A percentile compares a stretch with the other conserved stretches of the same genome.
phyloP scores from a whole-genome alignment of 1,140 invertebrate genomes.

The Apis mellifera region DNA sequence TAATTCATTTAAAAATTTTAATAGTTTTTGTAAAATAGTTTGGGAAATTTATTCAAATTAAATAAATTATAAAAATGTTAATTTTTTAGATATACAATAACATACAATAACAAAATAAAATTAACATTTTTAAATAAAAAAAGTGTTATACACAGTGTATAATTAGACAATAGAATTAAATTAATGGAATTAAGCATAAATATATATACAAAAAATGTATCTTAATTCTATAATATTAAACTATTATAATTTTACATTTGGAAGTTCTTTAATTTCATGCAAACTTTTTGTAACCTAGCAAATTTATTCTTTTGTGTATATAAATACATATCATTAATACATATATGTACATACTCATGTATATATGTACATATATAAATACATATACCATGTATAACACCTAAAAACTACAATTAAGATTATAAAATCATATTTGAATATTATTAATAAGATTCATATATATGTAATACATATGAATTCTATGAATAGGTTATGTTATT shows the following conservation, averaged over 20 bases:
- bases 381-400: constrained; percentile 16
- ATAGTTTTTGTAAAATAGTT: background rate
- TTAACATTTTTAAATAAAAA: background rate
- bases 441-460: constrained; percentile 10
- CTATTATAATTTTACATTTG: constrained; percentile 9
- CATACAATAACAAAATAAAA: background rate
- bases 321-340: constrained; percentile 13
- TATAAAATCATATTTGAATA: constrained; percentile 22
- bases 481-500: constrained; percentile 2
- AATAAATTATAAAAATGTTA: background rate
- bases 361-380: background rate
- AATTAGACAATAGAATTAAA: constrained; percentile 17
- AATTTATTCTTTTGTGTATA: background rate
- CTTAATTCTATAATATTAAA: background rate
- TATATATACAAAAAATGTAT: constrained; percentile 24
- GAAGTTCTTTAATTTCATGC: constrained; percentile 22
- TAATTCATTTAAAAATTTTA: background rate
- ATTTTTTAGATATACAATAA: background rate
- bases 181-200: constrained; percentile 23
- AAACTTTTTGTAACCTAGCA: background rate
- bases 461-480: constrained; percentile 4
- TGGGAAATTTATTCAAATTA: constrained; percentile 2
- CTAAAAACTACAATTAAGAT: constrained; percentile 1
- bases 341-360: background rate
- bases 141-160: constrained; percentile 4